phyloP scores from a whole-genome alignment of 2,797 vertebrate species.

The Fundulus diaphanus region DNA sequence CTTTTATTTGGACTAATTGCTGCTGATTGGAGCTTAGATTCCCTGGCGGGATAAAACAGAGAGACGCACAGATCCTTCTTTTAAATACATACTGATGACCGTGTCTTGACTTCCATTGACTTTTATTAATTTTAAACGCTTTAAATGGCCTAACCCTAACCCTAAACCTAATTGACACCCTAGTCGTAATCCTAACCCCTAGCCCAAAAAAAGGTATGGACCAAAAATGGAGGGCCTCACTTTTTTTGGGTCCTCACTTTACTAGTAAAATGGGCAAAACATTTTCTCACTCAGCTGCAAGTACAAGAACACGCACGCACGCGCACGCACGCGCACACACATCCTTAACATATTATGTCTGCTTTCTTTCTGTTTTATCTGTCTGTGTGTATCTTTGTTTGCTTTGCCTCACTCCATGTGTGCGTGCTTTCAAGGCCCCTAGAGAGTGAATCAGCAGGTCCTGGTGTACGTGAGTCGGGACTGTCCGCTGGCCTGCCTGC shows the following conservation, averaged over 20 bases:
- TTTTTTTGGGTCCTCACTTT: too few species aligned
- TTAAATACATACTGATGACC: too few species aligned
- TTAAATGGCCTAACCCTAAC: too few species aligned
- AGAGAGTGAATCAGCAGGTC: constrained; percentile 81
- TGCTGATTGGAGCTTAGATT: constrained; percentile 64
- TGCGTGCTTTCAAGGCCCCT: constrained; percentile 43
- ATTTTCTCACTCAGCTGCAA: too few species aligned
- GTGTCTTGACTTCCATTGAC: too few species aligned
- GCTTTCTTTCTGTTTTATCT: constrained; percentile 40
- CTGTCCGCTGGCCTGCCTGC: constrained; percentile 74
- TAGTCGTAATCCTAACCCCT: too few species aligned
- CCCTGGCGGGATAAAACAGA: constrained; percentile 57
- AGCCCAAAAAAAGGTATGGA: too few species aligned
- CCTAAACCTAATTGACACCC: too few species aligned
- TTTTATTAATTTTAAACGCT: too few species aligned
- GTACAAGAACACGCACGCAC: constrained; percentile 38
- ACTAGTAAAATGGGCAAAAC: too few species aligned
- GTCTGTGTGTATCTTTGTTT: constrained; percentile 38
- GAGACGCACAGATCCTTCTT: constrained; percentile 14
- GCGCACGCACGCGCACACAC: constrained; percentile 3
- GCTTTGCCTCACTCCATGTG: constrained; percentile 36
- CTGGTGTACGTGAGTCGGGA: constrained; percentile 62
- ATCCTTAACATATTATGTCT: constrained; percentile 35
- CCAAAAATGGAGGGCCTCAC: too few species aligned
- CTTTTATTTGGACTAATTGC: constrained; percentile 66